Base-by-base conservation (phyloP, 1,140 invertebrate genomes). In the Agrypnia vestita region DNA sequence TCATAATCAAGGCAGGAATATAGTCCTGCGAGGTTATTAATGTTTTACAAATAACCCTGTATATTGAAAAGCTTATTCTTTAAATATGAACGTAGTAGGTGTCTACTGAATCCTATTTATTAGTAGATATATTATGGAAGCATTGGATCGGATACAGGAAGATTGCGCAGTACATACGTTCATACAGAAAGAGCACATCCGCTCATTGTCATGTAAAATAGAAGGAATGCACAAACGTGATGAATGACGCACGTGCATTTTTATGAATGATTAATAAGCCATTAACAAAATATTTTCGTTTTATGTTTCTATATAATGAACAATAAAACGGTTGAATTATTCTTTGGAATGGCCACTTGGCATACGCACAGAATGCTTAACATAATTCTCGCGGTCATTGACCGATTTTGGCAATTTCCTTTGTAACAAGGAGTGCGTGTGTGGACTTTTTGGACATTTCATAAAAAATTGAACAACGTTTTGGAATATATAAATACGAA, bases 211-310 rank as follows among this genome's bases (percentile, higher is more conserved):
- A 11, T 51, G 69, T 72, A 10, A 19, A 47, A 53, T 13, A 53
- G 12, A 53, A 72, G 25, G 69, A 72, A 21, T 53, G 46, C 17
- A 47, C 47, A 19, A 47, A 72, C 11, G 51, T 72, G 19, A 72
- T 25, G 69, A 53, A 51, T 72, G 46, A 72, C 21, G 21, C 69
- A 72, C 69, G 8, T 21, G 69, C 51, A 51, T 35, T 67, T 72
- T 72, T 72, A 72, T 72, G 69, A 72, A 72, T 72, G 69, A 72
- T 72, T 72, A 72, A 72, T 71, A 49, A 72, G 49, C 17, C 19
- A 72, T 72, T 21, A 72, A 53, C 17, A 43, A 67, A 46, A 46
- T 67, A 47, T 46, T 47, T 7, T 62, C 25, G 59, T 25, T 62
- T 62, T 51, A 13, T 13, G 25, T 35, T 35, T 15, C 13, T 19